Evolutionary conservation across 2,113 vertebrate species (phyloP).

Genomic region (Crotalus tigris): DNA sequence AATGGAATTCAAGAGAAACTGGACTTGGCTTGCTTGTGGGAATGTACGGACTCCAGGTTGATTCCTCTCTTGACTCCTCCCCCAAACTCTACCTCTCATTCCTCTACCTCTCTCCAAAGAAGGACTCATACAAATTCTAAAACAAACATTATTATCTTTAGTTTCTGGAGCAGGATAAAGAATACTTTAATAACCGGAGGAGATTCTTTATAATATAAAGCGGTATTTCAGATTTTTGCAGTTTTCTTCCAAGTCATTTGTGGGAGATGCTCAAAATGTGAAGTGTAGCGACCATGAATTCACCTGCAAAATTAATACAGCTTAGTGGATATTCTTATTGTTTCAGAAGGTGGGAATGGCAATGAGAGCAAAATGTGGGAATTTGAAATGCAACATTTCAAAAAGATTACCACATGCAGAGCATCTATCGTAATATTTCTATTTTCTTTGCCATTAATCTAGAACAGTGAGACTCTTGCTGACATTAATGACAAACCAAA

Average conservation of each 20-base stretch:
- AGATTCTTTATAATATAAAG: neutral
- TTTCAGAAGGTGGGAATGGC: slow-evolving; percentile 33
- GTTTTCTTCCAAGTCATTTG: neutral
- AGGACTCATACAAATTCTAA: neutral
- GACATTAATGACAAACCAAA: slow-evolving; percentile 54
- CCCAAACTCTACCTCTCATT: neutral
- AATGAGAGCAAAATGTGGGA: slow-evolving; percentile 47
- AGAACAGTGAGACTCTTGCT: slow-evolving; percentile 62
- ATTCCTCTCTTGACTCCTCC: neutral
- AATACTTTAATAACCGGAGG: neutral
- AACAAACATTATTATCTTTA: neutral
- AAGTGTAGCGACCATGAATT: neutral
- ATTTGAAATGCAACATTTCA: slow-evolving; percentile 60
- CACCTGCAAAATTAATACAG: slow-evolving; percentile 45
- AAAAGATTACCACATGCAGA: slow-evolving; percentile 54
- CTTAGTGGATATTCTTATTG: slow-evolving; percentile 42
- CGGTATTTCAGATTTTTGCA: neutral
- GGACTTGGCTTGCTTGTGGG: neutral
- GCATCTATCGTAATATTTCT: slow-evolving; percentile 56
- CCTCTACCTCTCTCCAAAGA: neutral
- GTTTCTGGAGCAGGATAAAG: neutral
- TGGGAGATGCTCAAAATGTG: neutral
- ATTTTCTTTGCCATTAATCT: slow-evolving; percentile 58
- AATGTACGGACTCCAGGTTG: neutral
- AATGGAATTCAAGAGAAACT: neutral